These are phyloP conservation scores for Girardinichthys multiradiatus DNA, from an alignment of 2,113 vertebrate genomes.

Conservation along the genomic window DNA sequence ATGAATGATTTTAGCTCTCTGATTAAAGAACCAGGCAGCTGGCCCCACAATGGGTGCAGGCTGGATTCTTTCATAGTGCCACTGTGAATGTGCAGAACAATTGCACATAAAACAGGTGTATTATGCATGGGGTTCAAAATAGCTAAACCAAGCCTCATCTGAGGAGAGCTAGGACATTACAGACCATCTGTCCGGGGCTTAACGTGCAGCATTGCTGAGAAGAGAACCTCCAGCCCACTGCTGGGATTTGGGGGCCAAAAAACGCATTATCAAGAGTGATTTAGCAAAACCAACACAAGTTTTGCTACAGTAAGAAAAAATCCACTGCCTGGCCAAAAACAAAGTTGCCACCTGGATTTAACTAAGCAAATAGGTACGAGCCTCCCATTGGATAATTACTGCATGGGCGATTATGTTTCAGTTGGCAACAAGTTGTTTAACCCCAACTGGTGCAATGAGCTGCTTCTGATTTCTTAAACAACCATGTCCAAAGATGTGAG, in stretches of 20 bases:
- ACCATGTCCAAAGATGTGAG: too few species aligned
- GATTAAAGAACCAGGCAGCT: constrained; percentile 53
- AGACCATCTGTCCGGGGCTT: constrained; percentile 64
- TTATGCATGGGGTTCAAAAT: constrained; percentile 34
- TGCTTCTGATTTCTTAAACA: too few species aligned
- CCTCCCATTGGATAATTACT: too few species aligned
- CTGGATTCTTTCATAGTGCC: constrained; percentile 6
- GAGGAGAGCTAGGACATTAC: constrained; percentile 44
- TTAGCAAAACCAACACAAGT: constrained; percentile 59
- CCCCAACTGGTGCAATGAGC: too few species aligned
- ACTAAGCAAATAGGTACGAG: too few species aligned
- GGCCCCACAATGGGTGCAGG: constrained; percentile 24
- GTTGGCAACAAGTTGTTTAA: too few species aligned
- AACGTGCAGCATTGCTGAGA: constrained; percentile 47
- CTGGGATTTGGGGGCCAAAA: constrained; percentile 62
- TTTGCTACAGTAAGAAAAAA: constrained; percentile 40
- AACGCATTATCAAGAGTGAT: constrained; percentile 64
- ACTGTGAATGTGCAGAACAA: constrained; percentile 17
- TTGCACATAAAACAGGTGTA: constrained; percentile 10
- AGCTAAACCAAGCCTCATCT: constrained; percentile 42
- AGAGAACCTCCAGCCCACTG: constrained; percentile 37
- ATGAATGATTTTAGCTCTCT: constrained; percentile 40
- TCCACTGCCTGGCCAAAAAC: too few species aligned
- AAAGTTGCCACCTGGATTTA: too few species aligned
- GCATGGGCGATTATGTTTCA: too few species aligned